phyloP scores from a whole-genome alignment of 2,113 vertebrate genomes.

The Neotoma lepida region DNA sequence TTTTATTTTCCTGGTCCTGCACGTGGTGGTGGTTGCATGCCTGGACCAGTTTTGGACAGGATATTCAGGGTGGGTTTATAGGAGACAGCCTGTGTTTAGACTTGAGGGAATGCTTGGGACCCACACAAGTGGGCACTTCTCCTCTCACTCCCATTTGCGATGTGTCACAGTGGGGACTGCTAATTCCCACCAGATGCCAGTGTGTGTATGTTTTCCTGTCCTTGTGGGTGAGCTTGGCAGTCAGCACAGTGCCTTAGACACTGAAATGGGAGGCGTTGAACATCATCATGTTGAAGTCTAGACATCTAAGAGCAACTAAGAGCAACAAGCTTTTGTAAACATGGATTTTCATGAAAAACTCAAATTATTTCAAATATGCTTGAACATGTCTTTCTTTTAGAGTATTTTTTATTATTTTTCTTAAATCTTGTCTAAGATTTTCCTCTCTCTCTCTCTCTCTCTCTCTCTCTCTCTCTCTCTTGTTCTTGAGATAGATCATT shows the following conservation, averaged over 20 bases:
- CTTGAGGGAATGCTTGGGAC: constrained; percentile 61
- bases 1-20: constrained; percentile 44
- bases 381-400: constrained; percentile 29
- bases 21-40: constrained; percentile 48
- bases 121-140: constrained; percentile 69
- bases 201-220: constrained; percentile 42
- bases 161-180: constrained; percentile 62
- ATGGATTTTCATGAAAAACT: constrained; percentile 15
- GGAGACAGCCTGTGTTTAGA: constrained; percentile 77
- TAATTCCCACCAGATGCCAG: constrained; percentile 61
- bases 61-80: constrained; percentile 66
- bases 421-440: neutral
- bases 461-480: neutral
- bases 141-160: constrained; percentile 58
- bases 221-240: constrained; percentile 61
- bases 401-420: constrained; percentile 45
- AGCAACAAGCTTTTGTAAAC: constrained; percentile 38
- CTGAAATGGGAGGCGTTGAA: neutral
- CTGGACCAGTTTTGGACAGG: constrained; percentile 61
- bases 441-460: neutral
- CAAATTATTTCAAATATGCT: constrained; percentile 55
- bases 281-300: constrained; percentile 38
- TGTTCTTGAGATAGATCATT: neutral
- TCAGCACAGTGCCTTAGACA: neutral
- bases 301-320: constrained; percentile 54